Base-by-base conservation (phyloP, 2,797 vertebrate species). In the Oryzias sinensis region DNA sequence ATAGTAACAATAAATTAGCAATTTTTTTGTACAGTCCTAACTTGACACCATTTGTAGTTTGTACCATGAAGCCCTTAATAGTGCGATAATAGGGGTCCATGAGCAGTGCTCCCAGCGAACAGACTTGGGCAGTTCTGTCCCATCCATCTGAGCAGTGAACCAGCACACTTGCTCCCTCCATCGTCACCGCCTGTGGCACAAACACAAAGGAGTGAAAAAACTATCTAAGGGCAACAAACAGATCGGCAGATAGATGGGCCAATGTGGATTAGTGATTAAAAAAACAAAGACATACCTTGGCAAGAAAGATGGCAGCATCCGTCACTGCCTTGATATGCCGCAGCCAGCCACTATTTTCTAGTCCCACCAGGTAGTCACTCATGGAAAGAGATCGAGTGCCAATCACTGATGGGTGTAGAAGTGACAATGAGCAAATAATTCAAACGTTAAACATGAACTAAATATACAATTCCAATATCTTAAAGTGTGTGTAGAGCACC, bases 71-170 rank as follows among this genome's bases (percentile, higher is more conserved):
- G 85, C 97, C 97, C 88, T 94, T 96, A 81, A 98, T 88, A 49
- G 97, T 99, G 79, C 97, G 94, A 70, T 99, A 99, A 83, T 95
- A 95, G 15, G 97, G 92, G 78, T 99, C 97, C 85, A 99, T 88
- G n/a, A 99, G 86, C 53, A 99, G 91, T 13, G 94, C 82, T 20
- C 96, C 97, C 64, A 99, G 91, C 0, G 97, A 93, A 75, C 96
- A 99, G 45, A 99, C 97, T 71, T 99, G 97, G 14, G 97, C 95
- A 0, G 97, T 99, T 68, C 97, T 90, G 75, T 99, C 97, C 96
- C 97, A 99, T 24, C 97, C 97, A 2, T 99, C 97, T 9, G 97
- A 99, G 74, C 97, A 99, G 71, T 99, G 97, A 14, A 99, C 97
- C 49, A 99, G 81, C 4, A 99, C 95, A 25, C 97, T 99, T 6